These are phyloP conservation scores for Tetraodon nigroviridis DNA, from an alignment of 2,113 vertebrate genomes.

Conservation along the genomic window DNA sequence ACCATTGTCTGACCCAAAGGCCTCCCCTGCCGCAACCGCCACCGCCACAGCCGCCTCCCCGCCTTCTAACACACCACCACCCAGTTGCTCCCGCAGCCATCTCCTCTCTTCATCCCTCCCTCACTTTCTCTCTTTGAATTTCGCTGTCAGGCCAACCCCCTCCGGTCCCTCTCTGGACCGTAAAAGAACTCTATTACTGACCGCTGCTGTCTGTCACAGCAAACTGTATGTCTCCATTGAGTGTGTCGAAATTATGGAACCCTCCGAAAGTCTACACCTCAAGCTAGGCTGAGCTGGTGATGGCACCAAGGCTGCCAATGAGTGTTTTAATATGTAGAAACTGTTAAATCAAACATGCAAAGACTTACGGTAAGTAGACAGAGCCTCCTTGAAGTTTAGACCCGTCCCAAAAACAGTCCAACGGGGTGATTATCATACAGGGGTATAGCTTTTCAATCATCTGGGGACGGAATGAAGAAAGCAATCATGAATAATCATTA, in stretches of 20 bases:
- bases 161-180: slow-evolving; percentile 47
- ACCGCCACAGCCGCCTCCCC: slow-evolving; percentile 55
- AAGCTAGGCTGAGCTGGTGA: slow-evolving; percentile 42
- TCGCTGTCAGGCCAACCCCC: slow-evolving; percentile 48
- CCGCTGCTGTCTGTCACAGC: slow-evolving; percentile 62
- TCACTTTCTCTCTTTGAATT: slow-evolving; percentile 59
- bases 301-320: slow-evolving; percentile 20
- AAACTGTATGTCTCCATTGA: slow-evolving; percentile 68
- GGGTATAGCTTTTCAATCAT: slow-evolving; percentile 99
- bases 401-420: slow-evolving; percentile 99
- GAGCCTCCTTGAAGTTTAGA: slow-evolving; percentile 97
- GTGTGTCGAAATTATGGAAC: slow-evolving; percentile 39
- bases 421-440: slow-evolving; percentile 94
- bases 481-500: slow-evolving; percentile 17
- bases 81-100: slow-evolving; percentile 69
- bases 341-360: slow-evolving; percentile 34
- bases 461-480: slow-evolving; percentile 64
- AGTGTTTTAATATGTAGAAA: slow-evolving; percentile 22
- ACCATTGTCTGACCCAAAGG: slow-evolving; percentile 81
- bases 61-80: slow-evolving; percentile 68
- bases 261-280: slow-evolving; percentile 22
- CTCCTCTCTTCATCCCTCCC: slow-evolving; percentile 57
- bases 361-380: slow-evolving; percentile 95
- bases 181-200: slow-evolving; percentile 72
- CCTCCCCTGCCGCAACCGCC: slow-evolving; percentile 69